Percentiles rank a stretch among this genome's conserved stretches.
phyloP scores from a whole-genome alignment of 2,797 vertebrate genomes.

The Halcyon chelicuti region DNA sequence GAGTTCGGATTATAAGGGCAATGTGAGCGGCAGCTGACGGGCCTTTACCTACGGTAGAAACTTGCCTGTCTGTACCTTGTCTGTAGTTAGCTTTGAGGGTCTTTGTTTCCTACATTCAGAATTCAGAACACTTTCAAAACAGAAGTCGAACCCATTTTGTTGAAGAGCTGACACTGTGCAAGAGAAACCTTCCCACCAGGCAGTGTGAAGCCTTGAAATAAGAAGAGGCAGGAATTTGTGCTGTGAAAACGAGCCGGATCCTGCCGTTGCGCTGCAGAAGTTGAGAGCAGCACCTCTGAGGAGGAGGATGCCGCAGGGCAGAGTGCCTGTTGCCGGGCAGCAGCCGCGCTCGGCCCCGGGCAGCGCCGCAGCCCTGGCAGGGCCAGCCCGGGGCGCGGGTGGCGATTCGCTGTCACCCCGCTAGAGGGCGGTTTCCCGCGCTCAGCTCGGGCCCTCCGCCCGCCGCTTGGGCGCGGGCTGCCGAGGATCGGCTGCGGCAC shows the following conservation, averaged over 20 bases:
- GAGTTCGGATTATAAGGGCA: not conserved
- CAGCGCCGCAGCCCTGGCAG: no score
- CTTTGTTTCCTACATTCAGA: not conserved
- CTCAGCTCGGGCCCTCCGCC: not conserved
- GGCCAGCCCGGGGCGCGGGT: not conserved
- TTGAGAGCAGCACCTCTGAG: not conserved
- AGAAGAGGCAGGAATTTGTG: not conserved
- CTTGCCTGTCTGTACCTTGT: not conserved
- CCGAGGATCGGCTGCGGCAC: not conserved
- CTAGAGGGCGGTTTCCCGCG: not conserved
- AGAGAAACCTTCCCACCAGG: not conserved
- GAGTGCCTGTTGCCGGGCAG: no score
- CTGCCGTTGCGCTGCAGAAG: not conserved
- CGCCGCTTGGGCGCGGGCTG: not conserved
- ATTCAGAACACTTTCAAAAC: not conserved
- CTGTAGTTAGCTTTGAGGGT: not conserved
- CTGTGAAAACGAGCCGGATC: not conserved
- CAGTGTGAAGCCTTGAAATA: not conserved
- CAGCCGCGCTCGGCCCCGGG: no score
- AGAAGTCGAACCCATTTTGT: not conserved
- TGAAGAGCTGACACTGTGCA: not conserved
- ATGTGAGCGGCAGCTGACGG: not conserved
- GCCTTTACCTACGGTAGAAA: not conserved
- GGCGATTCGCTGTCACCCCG: not conserved
- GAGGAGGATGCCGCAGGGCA: not conserved